phyloP scores from a whole-genome alignment of 30 jellyfish, hydroid and myxozoan genomes.

The Cassiopea andromeda region DNA sequence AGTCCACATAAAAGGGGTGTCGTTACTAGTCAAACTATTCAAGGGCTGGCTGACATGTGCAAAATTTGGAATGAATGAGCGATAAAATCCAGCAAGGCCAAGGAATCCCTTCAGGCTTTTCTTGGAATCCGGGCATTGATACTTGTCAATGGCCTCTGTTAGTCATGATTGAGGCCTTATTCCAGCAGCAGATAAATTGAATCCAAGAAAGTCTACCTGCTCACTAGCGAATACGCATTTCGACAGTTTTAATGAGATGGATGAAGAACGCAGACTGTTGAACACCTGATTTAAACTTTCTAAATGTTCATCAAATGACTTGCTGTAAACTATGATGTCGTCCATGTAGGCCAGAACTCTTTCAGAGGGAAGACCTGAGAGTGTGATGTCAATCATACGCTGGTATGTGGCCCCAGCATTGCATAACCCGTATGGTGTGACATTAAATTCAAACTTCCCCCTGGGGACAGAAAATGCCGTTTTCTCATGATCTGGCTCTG shows the following conservation, averaged over 20 bases:
- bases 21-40: no score
- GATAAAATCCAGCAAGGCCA: not conserved
- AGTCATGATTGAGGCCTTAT: constrained; percentile 53
- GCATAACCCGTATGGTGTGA: constrained; percentile 52
- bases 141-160: constrained; percentile 38
- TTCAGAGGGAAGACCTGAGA: constrained; percentile 62
- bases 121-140: constrained; percentile 35
- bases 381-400: constrained; percentile 39
- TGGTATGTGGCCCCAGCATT: constrained; percentile 70
- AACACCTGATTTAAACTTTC: constrained; percentile 2
- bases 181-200: constrained; percentile 44
- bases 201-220: constrained; percentile 36
- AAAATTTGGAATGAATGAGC: no score
- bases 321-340: constrained; percentile 51
- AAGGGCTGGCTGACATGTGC: no score
- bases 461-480: constrained; percentile 27
- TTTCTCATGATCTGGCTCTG: constrained; percentile 12
- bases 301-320: constrained; percentile 26
- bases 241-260: constrained; percentile 40
- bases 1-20: no score
- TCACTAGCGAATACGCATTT: constrained; percentile 55
- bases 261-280: constrained; percentile 33
- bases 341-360: constrained; percentile 66
- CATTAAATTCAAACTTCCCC: constrained; percentile 5
- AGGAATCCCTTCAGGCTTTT: constrained; percentile 39